Evolutionary conservation across 2,113 vertebrate genomes (phyloP).

Genomic region (Rhinolophus sinicus): DNA sequence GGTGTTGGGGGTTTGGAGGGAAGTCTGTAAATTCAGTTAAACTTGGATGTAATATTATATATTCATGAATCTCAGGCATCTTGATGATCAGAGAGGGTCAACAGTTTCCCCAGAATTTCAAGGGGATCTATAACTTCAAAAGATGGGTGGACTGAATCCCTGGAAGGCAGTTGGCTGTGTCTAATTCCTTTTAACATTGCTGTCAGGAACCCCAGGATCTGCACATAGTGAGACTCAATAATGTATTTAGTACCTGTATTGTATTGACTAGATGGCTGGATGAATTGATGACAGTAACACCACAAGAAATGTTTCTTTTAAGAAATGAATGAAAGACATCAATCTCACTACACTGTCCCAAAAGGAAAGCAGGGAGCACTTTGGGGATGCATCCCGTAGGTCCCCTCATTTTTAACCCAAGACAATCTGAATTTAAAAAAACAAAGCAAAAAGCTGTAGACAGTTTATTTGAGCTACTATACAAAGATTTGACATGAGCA

Average conservation of each 20-base stretch:
- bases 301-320: not conserved
- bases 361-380: not conserved
- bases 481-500: not conserved
- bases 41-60: not conserved
- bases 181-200: not conserved
- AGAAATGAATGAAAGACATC: not conserved
- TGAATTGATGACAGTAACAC: not conserved
- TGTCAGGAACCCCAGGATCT: not conserved
- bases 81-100: not conserved
- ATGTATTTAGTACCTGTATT: not conserved
- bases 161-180: not conserved
- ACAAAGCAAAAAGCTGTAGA: not conserved
- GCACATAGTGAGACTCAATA: not conserved
- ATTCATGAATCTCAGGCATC: not conserved
- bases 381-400: not conserved
- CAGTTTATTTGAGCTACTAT: not conserved
- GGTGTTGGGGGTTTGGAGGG: accelerated
- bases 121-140: not conserved
- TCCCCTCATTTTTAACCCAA: not conserved
- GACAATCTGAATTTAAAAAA: not conserved
- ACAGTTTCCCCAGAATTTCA: not conserved
- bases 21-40: not conserved
- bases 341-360: not conserved
- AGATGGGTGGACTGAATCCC: not conserved
- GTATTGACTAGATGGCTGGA: not conserved